Conservation (phyloP, 2,888 invertebrate genomes). For the Drosophila putrida region DNA sequence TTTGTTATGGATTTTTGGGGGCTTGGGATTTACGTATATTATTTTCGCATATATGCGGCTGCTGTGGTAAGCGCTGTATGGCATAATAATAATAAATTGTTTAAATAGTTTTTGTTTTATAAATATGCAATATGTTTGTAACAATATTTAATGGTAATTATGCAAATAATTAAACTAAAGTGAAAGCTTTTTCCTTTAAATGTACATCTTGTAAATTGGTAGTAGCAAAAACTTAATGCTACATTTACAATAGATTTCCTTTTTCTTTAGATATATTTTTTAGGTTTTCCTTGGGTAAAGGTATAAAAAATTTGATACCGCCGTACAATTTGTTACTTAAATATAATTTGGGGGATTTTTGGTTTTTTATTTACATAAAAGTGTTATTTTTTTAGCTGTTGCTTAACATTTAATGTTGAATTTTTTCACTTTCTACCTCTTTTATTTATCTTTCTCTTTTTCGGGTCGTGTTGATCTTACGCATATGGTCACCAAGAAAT, state of each 20-base stretch:
- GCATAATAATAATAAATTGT: conserved; percentile 68
- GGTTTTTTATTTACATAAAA: conserved; percentile 66
- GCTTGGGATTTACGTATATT: conserved; percentile 64
- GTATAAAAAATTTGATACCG: conserved; percentile 73
- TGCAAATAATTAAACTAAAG: conserved; percentile 80
- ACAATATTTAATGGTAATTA: conserved; percentile 75
- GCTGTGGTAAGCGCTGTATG: conserved; percentile 66
- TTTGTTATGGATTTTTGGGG: conserved; percentile 36
- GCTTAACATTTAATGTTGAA: conserved; percentile 72
- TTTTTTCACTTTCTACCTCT: conserved; percentile 22
- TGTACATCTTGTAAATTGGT: conserved; percentile 79
- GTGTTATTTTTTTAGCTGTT: conserved; percentile 16
- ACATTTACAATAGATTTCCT: conserved; percentile 65
- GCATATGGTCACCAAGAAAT: conserved; percentile 16
- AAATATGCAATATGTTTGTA: conserved; percentile 78
- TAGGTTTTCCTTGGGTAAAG: conserved; percentile 36
- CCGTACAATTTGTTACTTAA: conserved; percentile 54
- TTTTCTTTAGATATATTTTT: conserved; percentile 29
- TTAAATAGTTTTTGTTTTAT: conserved; percentile 65
- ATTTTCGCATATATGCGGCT: conserved; percentile 47
- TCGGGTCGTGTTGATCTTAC: conserved; percentile 26
- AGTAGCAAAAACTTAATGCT: conserved; percentile 79
- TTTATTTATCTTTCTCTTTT: conserved; percentile 13
- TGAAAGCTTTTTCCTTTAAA: conserved; percentile 78
- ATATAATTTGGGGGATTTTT: conserved; percentile 53